Conservation (phyloP, 2,888 invertebrate species). For the Agonopterix subpropinquella region DNA sequence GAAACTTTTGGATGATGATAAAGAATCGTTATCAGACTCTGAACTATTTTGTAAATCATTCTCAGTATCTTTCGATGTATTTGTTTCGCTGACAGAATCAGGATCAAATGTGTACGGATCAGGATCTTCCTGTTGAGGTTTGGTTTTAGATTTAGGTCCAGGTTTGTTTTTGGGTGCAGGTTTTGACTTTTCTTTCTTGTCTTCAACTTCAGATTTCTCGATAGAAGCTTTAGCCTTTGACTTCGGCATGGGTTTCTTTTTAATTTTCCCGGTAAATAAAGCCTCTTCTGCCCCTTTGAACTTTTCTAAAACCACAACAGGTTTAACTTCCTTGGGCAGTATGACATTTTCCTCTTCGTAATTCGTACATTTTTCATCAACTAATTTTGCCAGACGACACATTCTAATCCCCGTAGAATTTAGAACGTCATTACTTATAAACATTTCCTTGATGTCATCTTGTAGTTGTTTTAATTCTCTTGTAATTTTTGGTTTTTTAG, state of each 20-base stretch:
- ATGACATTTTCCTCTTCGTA: constrained; percentile 23
- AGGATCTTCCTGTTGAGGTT: constrained; percentile 15
- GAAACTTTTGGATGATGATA: constrained; percentile 43
- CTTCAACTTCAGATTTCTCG: constrained; percentile 6
- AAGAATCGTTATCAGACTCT: constrained; percentile 49
- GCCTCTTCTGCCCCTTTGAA: constrained; percentile 24
- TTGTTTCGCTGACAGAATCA: constrained; percentile 42
- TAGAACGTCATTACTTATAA: constrained; percentile 77
- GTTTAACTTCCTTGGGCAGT: constrained; percentile 21
- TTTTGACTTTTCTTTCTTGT: constrained; percentile 15
- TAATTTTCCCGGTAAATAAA: constrained; percentile 19
- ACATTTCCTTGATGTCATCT: constrained; percentile 82
- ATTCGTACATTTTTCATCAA: constrained; percentile 36
- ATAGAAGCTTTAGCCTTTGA: constrained; percentile 24
- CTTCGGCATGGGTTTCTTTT: constrained; percentile 39
- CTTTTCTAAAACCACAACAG: constrained; percentile 47
- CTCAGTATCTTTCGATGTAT: constrained; percentile 27
- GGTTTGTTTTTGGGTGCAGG: constrained; percentile 28
- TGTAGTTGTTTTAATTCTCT: constrained; percentile 79
- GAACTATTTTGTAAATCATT: constrained; percentile 24
- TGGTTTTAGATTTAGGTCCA: constrained; percentile 52
- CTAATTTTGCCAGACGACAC: constrained; percentile 77
- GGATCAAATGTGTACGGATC: constrained; percentile 58
- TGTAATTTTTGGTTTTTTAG: constrained; percentile 34
- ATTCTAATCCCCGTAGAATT: constrained; percentile 79